These are phyloP conservation scores for Melanotus villosus DNA, from an alignment of 2,888 invertebrate species.

Conservation along the genomic window DNA sequence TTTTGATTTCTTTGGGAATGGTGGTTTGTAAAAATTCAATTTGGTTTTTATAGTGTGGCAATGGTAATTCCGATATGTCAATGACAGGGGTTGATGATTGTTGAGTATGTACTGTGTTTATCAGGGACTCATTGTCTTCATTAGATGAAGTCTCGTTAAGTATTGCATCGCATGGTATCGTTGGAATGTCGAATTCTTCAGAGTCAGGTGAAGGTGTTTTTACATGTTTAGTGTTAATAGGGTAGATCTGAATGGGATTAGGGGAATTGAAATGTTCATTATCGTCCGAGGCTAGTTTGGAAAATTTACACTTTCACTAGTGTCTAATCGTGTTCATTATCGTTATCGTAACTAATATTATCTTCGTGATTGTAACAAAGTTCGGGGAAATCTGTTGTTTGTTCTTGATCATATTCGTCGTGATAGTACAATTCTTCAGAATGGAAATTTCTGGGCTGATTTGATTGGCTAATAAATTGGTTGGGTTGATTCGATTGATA, in stretches of 20 bases:
- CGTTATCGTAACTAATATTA: not conserved
- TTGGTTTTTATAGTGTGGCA: too few species aligned
- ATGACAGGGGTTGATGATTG: not conserved
- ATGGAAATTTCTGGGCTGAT: not conserved
- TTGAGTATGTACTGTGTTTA: not conserved
- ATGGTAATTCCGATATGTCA: too few species aligned
- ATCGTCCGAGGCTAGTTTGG: conserved; percentile 9
- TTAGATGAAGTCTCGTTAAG: not conserved
- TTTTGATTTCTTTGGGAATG: not conserved
- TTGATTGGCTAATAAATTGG: too few species aligned
- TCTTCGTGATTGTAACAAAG: not conserved
- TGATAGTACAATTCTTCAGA: too few species aligned
- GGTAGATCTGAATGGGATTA: too few species aligned
- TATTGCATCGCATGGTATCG: not conserved
- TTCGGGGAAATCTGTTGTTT: too few species aligned
- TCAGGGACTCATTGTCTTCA: too few species aligned
- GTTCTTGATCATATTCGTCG: too few species aligned
- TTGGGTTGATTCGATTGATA: too few species aligned
- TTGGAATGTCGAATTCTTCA: too few species aligned
- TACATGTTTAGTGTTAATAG: too few species aligned
- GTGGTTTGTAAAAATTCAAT: not conserved
- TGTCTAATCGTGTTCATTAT: not conserved
- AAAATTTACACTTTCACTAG: not conserved
- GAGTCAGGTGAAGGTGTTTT: too few species aligned
- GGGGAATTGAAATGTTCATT: not conserved